These are phyloP conservation scores for Siniperca obscura DNA, from an alignment of 2,797 vertebrate genomes.

Conservation along the genomic window DNA sequence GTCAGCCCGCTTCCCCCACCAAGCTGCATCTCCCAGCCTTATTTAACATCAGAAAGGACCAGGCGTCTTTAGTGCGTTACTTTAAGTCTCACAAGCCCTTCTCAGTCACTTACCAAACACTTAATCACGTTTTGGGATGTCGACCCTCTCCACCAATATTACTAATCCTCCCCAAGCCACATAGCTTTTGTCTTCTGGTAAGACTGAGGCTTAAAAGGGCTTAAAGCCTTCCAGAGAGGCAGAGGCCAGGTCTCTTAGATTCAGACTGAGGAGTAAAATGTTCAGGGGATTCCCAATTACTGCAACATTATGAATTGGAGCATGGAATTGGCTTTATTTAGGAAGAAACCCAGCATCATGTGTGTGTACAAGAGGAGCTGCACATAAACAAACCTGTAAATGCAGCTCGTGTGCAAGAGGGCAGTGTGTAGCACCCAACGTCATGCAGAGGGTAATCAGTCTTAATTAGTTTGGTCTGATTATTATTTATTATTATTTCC, in stretches of 20 bases:
- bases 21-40: constrained; percentile 58
- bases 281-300: constrained; percentile 48
- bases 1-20: constrained; percentile 22
- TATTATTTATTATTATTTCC: constrained; percentile 83
- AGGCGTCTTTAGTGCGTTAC: constrained; percentile 64
- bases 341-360: constrained; percentile 29
- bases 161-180: constrained; percentile 74
- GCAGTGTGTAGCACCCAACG: constrained; percentile 41
- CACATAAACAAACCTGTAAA: constrained; percentile 26
- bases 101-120: constrained; percentile 74
- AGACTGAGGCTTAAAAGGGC: constrained; percentile 63
- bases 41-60: constrained; percentile 81
- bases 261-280: constrained; percentile 44
- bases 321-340: constrained; percentile 29
- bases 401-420: constrained; percentile 20
- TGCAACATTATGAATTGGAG: constrained; percentile 35
- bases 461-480: constrained; percentile 78
- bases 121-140: constrained; percentile 81
- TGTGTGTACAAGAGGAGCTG: constrained; percentile 8
- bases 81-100: constrained; percentile 70
- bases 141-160: constrained; percentile 64
- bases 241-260: constrained; percentile 40
- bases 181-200: constrained; percentile 68
- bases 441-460: constrained; percentile 71
- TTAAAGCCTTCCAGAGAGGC: constrained; percentile 58